These are phyloP conservation scores for Trematomus loennbergii DNA, from an alignment of 2,113 vertebrate species.

Conservation along the genomic window DNA sequence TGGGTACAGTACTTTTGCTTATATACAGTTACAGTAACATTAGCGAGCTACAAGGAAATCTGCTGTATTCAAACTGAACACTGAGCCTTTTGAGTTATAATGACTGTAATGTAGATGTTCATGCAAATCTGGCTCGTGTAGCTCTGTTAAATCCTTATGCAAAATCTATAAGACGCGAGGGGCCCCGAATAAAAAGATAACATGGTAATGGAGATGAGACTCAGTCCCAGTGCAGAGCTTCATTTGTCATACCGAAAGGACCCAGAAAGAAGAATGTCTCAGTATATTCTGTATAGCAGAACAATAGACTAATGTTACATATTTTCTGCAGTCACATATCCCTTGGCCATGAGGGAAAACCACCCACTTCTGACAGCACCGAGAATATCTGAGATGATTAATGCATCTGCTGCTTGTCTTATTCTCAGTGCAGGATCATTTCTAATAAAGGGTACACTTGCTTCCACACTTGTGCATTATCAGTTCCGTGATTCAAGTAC, in stretches of 20 bases:
- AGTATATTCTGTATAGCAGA: slow-evolving; percentile 20
- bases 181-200: slow-evolving; percentile 42
- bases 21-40: neutral
- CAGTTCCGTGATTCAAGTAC: slow-evolving; percentile 64
- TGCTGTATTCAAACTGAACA: slow-evolving; percentile 20
- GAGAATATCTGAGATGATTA: slow-evolving; percentile 46
- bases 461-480: slow-evolving; percentile 48
- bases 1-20: neutral
- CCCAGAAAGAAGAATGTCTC: slow-evolving; percentile 26
- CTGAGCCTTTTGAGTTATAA: neutral
- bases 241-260: slow-evolving; percentile 33
- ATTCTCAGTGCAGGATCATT: slow-evolving; percentile 14
- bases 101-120: slow-evolving; percentile 6
- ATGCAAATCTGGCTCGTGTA: slow-evolving; percentile 26
- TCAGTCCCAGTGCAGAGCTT: slow-evolving; percentile 2
- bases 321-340: slow-evolving; percentile 48
- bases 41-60: neutral
- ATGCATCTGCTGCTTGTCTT: slow-evolving; percentile 32
- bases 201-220: slow-evolving; percentile 46
- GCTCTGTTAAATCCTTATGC: slow-evolving; percentile 12
- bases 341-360: slow-evolving; percentile 49
- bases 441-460: slow-evolving; percentile 4
- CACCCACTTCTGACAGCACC: slow-evolving; percentile 49
- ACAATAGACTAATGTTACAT: slow-evolving; percentile 28
- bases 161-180: slow-evolving; percentile 16